A percentile compares a stretch with the other conserved stretches of the same genome.
Conservation (phyloP, 1,140 invertebrate genomes). For the Gryon sp. region DNA sequence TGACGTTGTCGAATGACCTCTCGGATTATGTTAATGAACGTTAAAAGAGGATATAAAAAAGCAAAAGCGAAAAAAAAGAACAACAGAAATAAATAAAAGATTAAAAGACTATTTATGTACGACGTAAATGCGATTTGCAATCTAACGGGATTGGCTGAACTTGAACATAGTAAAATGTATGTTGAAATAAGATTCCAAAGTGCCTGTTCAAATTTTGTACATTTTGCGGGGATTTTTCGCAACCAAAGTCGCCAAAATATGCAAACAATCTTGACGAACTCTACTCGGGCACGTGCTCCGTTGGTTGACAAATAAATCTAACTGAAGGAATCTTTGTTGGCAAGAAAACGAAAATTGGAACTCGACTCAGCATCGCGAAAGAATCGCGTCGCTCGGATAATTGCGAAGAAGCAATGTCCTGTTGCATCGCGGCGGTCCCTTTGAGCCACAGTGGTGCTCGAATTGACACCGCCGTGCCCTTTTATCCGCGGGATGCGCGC, state of each 20-base stretch:
- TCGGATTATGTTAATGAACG: conserved; percentile 48
- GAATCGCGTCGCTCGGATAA: conserved; percentile 67
- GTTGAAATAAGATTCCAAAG: too few species aligned
- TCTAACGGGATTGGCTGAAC: conserved; percentile 33
- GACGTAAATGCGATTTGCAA: conserved; percentile 18
- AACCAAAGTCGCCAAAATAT: conserved; percentile 32
- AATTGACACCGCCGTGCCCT: conserved; percentile 16
- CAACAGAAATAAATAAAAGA: conserved; percentile 37
- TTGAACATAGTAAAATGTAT: too few species aligned
- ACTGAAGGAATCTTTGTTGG: conserved; percentile 39
- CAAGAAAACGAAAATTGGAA: conserved; percentile 34
- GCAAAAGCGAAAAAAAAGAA: conserved; percentile 20
- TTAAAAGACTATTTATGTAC: conserved; percentile 38
- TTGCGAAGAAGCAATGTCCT: conserved; percentile 70
- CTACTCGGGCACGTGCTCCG: conserved; percentile 57
- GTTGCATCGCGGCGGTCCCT: conserved; percentile 68
- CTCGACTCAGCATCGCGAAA: conserved; percentile 23
- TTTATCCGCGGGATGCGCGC: conserved; percentile 14
- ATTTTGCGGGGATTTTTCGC: not conserved
- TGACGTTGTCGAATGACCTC: conserved; percentile 31
- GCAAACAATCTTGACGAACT: conserved; percentile 21
- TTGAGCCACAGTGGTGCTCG: conserved; percentile 69
- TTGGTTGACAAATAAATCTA: conserved; percentile 73
- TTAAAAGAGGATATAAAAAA: not conserved
- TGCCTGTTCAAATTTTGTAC: not conserved